These are phyloP conservation scores for Caenorhabditis becei DNA, from an alignment of 2,888 invertebrate genomes.

Conservation along the genomic window DNA sequence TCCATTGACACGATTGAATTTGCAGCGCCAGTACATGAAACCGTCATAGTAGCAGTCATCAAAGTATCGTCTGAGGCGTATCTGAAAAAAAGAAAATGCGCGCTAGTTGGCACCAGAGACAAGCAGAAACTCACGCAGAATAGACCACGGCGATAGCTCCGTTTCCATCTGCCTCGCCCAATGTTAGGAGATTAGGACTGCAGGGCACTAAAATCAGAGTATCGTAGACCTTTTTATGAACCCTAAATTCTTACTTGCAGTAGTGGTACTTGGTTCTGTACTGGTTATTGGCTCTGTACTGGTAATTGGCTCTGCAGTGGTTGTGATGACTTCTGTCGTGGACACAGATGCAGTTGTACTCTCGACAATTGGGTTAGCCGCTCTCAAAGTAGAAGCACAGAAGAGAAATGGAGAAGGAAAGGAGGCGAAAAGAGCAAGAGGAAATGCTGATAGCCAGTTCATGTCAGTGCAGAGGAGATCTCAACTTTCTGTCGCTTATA, in stretches of 20 bases:
- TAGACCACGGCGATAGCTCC: not conserved
- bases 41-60: not conserved
- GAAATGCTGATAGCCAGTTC: not conserved
- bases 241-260: too few relatives aligned
- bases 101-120: not conserved
- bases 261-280: too few relatives aligned
- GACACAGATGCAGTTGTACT: too few relatives aligned
- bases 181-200: not conserved
- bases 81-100: not conserved
- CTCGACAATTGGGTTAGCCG: too few relatives aligned
- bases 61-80: not conserved
- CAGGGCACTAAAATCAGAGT: slow-evolving; percentile 1
- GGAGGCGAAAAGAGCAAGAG: not conserved
- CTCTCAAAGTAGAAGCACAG: too few relatives aligned
- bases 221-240: too few relatives aligned
- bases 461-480: too few relatives aligned
- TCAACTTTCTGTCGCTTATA: not conserved
- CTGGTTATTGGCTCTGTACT: too few relatives aligned
- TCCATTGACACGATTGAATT: not conserved
- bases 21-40: not conserved
- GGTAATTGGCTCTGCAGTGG: too few relatives aligned
- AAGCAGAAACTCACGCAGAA: not conserved
- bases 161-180: not conserved
- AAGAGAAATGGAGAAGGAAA: too few relatives aligned
- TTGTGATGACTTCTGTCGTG: too few relatives aligned